Evolutionary conservation across 30 jellyfish, hydroid and myxozoan genomes (phyloP).

Genomic region (Kudoa iwatai): DNA sequence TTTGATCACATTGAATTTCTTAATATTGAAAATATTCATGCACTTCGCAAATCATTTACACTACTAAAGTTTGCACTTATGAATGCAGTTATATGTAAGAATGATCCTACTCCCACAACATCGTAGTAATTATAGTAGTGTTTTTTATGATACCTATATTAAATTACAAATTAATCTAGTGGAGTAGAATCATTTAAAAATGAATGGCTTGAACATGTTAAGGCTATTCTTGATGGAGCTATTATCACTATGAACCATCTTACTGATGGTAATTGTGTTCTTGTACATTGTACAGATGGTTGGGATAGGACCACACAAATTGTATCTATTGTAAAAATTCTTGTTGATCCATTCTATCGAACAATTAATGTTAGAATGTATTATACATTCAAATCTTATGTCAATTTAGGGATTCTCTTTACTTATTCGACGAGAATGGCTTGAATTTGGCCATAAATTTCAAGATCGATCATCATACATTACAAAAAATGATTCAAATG

Average conservation of each 20-base stretch:
- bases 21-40: too few species aligned
- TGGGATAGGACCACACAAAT: constrained; percentile 78
- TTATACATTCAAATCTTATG: neutral
- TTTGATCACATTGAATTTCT: too few species aligned
- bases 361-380: constrained; percentile 15
- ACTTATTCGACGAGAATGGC: constrained; percentile 63
- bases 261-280: constrained; percentile 1
- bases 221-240: neutral
- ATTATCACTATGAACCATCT: neutral
- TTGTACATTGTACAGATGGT: constrained; percentile 79
- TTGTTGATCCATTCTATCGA: constrained; percentile 48
- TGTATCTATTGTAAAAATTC: constrained; percentile 22
- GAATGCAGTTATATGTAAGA: too few species aligned
- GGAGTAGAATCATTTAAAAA: neutral
- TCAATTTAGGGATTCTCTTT: constrained; percentile 24
- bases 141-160: neutral
- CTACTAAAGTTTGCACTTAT: too few species aligned
- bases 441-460: constrained; percentile 55
- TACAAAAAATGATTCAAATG: constrained; percentile 17
- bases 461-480: constrained; percentile 54
- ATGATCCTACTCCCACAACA: too few species aligned
- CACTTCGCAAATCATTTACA: too few species aligned
- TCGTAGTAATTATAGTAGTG: too few species aligned
- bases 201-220: neutral
- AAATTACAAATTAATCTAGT: neutral